phyloP scores from a whole-genome alignment of 1,140 invertebrate genomes.

The Brevipalpus yothersi region DNA sequence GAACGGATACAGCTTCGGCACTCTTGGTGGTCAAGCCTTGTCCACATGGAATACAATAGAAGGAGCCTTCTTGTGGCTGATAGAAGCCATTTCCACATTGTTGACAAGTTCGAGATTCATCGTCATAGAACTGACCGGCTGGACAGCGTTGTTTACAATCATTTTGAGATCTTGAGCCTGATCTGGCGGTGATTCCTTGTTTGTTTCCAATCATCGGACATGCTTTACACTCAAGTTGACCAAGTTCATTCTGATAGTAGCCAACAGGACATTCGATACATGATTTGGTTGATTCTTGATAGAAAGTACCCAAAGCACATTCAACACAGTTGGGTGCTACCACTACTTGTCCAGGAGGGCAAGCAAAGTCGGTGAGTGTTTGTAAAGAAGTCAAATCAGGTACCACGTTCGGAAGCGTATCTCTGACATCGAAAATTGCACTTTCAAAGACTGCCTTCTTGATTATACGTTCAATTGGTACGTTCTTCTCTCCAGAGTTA shows the following conservation, averaged over 20 bases:
- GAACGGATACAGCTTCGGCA: conserved; percentile 51
- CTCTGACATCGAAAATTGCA: conserved; percentile 28
- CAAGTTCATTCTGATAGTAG: conserved; percentile 76
- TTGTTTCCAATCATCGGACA: conserved; percentile 67
- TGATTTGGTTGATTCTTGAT: conserved; percentile 33
- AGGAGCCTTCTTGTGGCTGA: conserved; percentile 69
- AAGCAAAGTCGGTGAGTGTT: conserved; percentile 69
- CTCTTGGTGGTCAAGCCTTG: conserved; percentile 78
- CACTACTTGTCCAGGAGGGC: conserved; percentile 70
- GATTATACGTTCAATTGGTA: conserved; percentile 45
- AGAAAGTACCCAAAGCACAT: conserved; percentile 75
- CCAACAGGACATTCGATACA: conserved; percentile 66
- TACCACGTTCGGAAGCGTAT: conserved; percentile 74
- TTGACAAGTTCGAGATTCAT: conserved; percentile 50
- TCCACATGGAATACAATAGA: conserved; percentile 63
- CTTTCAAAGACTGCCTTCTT: conserved; percentile 59
- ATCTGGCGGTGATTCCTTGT: conserved; percentile 54
- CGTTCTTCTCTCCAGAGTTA: conserved; percentile 55
- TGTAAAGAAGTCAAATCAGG: conserved; percentile 66
- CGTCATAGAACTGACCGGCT: conserved; percentile 72
- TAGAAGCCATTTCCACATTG: conserved; percentile 83
- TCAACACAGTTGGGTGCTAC: conserved; percentile 51
- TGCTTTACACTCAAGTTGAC: conserved; percentile 56
- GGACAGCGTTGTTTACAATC: conserved; percentile 82
- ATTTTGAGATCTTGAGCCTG: conserved; percentile 54